Conservation (phyloP, 2,113 vertebrate genomes). For the Pongo pygmaeus region DNA sequence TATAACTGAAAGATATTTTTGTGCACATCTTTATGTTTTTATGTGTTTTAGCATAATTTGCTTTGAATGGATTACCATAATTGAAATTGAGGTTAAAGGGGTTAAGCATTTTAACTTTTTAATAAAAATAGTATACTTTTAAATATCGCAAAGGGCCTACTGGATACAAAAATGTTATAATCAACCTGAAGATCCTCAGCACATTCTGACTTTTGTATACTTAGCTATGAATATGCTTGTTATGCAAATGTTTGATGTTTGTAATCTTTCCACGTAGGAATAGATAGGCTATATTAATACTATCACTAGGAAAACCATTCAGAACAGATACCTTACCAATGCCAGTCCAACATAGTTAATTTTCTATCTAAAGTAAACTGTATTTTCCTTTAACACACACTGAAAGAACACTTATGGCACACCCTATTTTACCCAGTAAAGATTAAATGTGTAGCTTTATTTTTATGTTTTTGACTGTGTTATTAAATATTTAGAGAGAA, state of each 20-base stretch:
- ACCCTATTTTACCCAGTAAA: neutral
- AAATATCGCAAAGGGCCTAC: neutral
- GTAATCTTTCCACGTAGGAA: neutral
- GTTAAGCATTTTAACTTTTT: neutral
- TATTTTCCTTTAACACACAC: neutral
- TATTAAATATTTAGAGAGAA: neutral
- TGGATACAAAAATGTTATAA: neutral
- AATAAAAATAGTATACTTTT: neutral
- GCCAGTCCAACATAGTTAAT: neutral
- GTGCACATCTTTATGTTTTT: neutral
- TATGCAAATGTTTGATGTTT: constrained; percentile 4
- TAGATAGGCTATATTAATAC: neutral
- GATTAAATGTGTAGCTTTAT: neutral
- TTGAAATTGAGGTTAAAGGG: neutral
- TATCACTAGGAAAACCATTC: neutral
- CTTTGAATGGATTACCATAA: neutral
- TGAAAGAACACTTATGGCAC: neutral
- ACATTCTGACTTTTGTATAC: neutral
- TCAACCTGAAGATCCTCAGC: neutral
- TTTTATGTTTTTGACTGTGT: neutral
- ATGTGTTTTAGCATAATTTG: neutral
- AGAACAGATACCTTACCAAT: neutral
- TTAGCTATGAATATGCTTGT: neutral
- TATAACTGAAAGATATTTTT: neutral
- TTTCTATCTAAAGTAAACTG: neutral